phyloP scores from a whole-genome alignment of 2,113 vertebrate species.

The Xiphias gladius region DNA sequence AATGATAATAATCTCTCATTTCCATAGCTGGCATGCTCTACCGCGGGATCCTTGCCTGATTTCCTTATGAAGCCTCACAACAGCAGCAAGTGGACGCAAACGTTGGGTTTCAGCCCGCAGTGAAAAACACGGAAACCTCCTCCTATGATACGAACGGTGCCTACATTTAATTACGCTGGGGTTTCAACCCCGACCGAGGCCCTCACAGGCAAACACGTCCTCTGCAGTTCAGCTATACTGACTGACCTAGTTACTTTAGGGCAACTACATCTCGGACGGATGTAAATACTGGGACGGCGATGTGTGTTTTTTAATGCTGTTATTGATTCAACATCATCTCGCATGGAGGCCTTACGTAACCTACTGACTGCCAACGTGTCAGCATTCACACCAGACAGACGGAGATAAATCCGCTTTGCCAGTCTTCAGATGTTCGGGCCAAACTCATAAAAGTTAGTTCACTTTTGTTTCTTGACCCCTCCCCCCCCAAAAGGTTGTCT shows the following conservation, averaged over 20 bases:
- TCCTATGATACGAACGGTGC: not conserved
- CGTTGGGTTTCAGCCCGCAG: not conserved
- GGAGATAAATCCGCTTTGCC: not conserved
- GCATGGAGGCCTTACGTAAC: constrained; percentile 55
- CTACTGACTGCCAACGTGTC: not conserved
- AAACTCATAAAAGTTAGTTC: not conserved
- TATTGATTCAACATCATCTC: constrained; percentile 62
- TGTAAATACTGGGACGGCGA: constrained; percentile 37
- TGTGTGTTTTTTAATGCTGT: constrained; percentile 36
- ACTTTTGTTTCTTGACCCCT: not conserved
- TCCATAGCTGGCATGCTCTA: constrained; percentile 42
- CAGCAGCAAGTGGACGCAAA: constrained; percentile 22
- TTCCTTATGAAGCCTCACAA: constrained; percentile 61
- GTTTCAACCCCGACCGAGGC: not conserved
- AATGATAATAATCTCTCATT: constrained; percentile 58
- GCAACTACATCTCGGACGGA: not conserved
- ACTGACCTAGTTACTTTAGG: constrained; percentile 12
- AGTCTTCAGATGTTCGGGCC: not conserved
- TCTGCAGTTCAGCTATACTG: not conserved
- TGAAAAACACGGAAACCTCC: not conserved
- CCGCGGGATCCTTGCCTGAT: constrained; percentile 53
- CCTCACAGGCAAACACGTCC: not conserved
- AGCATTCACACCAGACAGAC: not conserved
- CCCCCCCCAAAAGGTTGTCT: not conserved
- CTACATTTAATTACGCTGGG: not conserved